phyloP scores from a whole-genome alignment of 2,113 vertebrate species.

The Gymnogyps californianus region DNA sequence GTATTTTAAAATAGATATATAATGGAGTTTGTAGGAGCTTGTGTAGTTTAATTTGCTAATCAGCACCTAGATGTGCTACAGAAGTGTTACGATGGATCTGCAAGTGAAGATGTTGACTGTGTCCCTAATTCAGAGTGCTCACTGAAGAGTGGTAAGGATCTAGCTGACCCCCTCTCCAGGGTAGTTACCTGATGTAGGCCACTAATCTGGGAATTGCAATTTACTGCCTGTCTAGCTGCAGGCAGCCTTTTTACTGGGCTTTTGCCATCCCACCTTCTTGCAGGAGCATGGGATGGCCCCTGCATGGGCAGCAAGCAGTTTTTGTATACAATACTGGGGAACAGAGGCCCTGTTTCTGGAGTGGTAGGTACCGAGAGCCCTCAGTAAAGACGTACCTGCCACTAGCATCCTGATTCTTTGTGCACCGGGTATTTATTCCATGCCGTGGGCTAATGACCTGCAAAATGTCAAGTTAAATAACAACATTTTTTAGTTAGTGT shows the following conservation, averaged over 20 bases:
- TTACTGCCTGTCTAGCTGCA: neutral
- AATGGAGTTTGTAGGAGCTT: neutral
- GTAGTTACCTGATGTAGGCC: neutral
- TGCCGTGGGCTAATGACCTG: neutral
- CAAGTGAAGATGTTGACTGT: neutral
- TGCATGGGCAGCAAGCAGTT: neutral
- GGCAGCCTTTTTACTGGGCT: neutral
- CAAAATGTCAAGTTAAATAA: neutral
- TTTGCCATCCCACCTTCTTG: neutral
- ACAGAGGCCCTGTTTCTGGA: neutral
- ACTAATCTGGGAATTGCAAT: neutral
- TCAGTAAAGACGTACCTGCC: neutral
- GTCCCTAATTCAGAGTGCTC: neutral
- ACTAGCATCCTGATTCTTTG: neutral
- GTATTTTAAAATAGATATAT: neutral
- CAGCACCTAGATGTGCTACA: neutral
- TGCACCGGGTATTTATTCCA: neutral
- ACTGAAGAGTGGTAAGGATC: neutral
- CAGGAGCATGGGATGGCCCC: neutral
- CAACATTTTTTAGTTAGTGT: neutral
- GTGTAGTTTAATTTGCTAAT: neutral
- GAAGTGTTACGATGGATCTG: neutral
- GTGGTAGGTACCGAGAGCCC: neutral
- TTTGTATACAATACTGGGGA: neutral
- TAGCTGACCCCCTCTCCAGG: neutral